These are phyloP conservation scores for Cyprinodon tularosa DNA, from an alignment of 2,113 vertebrate species.

Conservation along the genomic window DNA sequence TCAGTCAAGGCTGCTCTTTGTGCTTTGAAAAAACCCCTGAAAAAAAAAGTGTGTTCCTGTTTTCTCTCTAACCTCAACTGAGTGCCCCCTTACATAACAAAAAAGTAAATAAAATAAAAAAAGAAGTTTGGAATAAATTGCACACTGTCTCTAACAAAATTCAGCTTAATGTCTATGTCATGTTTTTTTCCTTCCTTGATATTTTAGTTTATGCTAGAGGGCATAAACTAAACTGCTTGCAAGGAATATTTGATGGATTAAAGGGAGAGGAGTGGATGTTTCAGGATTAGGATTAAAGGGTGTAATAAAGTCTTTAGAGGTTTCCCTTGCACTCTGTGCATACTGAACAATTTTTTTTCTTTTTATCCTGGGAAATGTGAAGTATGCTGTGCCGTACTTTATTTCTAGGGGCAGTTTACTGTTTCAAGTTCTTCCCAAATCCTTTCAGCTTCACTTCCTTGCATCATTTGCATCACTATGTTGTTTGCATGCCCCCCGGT, in stretches of 20 bases:
- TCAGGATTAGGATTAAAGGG: conserved; percentile 27
- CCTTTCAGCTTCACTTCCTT: conserved; percentile 1
- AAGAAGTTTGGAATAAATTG: not conserved
- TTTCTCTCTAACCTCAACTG: not conserved
- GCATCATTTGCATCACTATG: conserved; percentile 19
- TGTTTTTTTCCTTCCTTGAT: not conserved
- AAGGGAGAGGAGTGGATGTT: not conserved
- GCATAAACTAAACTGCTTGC: not conserved
- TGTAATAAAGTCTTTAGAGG: not conserved
- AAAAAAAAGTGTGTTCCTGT: not conserved
- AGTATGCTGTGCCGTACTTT: not conserved
- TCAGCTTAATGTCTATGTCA: not conserved
- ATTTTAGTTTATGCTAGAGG: not conserved
- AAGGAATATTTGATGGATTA: conserved; percentile 22
- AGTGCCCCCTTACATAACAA: not conserved
- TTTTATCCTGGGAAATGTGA: conserved; percentile 28
- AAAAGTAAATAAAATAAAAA: too few species aligned
- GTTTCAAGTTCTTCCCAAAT: conserved; percentile 15
- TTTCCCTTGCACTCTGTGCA: not conserved
- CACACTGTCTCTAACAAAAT: not conserved
- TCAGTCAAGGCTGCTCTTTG: conserved; percentile 16
- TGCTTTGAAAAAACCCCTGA: conserved; percentile 20
- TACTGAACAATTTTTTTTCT: not conserved
- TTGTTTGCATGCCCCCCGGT: conserved; percentile 39
- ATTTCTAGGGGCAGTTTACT: not conserved